Conservation (phyloP, 2,797 vertebrate species). For the Carcharodon carcharias region DNA sequence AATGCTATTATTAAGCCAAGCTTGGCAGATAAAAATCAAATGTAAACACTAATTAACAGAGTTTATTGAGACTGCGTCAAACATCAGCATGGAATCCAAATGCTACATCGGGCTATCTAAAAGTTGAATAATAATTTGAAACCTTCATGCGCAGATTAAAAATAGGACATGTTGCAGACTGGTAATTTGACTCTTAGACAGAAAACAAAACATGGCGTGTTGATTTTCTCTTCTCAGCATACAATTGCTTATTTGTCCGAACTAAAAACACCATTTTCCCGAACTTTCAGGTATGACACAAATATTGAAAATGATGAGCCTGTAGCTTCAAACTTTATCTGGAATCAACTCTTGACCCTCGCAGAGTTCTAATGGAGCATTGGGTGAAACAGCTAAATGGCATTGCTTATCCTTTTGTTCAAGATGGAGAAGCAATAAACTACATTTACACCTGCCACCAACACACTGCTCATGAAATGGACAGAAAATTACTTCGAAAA, state of each 20-base stretch:
- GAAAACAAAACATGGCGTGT: background rate
- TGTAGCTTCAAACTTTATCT: background rate
- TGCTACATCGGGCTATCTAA: background rate
- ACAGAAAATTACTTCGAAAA: no score
- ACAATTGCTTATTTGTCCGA: background rate
- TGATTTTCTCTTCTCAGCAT: background rate
- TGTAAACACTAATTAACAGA: background rate
- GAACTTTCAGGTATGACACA: background rate
- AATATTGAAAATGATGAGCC: background rate
- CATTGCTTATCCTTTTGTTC: background rate
- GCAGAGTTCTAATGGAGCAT: background rate
- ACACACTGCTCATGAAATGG: no score
- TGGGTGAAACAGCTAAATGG: background rate
- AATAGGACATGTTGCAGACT: background rate
- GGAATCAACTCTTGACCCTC: background rate
- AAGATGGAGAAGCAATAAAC: background rate
- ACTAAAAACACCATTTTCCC: background rate
- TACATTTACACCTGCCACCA: no score
- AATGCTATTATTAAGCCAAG: background rate
- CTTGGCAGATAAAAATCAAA: background rate
- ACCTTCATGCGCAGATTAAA: background rate
- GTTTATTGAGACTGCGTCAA: background rate
- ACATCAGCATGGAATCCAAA: background rate
- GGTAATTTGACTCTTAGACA: background rate
- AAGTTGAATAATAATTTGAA: background rate